Conservation (phyloP, 37 sponge, comb jelly and placozoan genomes). For the Crambe crambe region DNA sequence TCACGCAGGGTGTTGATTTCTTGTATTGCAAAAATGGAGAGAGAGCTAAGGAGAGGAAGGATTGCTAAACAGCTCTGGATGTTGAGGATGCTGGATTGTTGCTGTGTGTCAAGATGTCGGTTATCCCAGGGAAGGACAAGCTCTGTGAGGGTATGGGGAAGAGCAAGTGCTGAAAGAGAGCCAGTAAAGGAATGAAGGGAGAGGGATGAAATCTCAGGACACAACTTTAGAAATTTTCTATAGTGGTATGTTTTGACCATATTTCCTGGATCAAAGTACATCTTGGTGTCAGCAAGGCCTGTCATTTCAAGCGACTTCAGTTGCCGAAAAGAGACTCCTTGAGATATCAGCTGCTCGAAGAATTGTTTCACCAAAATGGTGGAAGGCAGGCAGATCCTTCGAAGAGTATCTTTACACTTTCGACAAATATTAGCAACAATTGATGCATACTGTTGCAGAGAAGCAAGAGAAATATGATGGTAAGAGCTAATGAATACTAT, state of each 20-base stretch:
- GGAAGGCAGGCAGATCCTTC: conserved; percentile 9
- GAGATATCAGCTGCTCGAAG: background rate
- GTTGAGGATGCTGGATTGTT: background rate
- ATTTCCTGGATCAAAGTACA: background rate
- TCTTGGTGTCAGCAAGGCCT: background rate
- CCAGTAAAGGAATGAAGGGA: background rate
- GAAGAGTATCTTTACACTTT: background rate
- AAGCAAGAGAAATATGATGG: no score
- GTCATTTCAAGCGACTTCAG: background rate
- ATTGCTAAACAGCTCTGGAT: background rate
- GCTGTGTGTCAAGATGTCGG: background rate
- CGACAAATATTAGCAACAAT: conserved; percentile 7
- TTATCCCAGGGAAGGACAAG: background rate
- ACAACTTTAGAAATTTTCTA: background rate
- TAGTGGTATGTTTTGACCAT: background rate
- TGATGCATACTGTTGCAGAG: conserved; percentile 12
- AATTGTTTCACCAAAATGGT: conserved; percentile 21
- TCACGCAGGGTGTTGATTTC: background rate
- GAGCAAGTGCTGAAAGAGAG: background rate
- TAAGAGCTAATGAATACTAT: background rate
- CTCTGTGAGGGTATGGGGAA: background rate
- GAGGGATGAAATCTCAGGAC: background rate
- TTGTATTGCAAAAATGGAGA: background rate
- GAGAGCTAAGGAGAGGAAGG: background rate
- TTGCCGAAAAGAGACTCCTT: background rate